phyloP scores from a whole-genome alignment of 1,140 invertebrate species.

The Linepithema humile region DNA sequence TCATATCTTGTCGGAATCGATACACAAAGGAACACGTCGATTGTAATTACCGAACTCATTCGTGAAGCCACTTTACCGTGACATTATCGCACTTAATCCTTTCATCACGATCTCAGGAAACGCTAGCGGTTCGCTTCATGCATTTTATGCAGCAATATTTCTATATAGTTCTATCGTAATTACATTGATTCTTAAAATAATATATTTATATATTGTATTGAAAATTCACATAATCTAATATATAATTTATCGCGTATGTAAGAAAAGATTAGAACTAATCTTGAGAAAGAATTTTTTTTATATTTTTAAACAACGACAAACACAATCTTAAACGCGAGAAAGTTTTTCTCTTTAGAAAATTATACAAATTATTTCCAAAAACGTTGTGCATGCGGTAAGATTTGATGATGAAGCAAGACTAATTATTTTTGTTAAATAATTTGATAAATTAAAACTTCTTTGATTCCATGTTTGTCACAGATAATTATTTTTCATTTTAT shows the following conservation, averaged over 20 bases:
- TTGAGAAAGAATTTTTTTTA: neutral
- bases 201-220: neutral
- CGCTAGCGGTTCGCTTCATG: neutral
- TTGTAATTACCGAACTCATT: conserved; percentile 33
- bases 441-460: neutral
- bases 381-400: neutral
- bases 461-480: no score
- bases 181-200: neutral
- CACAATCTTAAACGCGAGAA: neutral
- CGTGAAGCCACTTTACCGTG: conserved; percentile 22
- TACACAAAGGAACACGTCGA: conserved; percentile 10
- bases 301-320: neutral
- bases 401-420: neutral
- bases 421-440: neutral
- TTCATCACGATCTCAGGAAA: conserved; percentile 23
- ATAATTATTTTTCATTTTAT: neutral
- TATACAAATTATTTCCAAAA: neutral
- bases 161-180: neutral
- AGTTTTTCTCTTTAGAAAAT: neutral
- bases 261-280: neutral
- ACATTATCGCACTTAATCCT: conserved; percentile 39
- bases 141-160: neutral
- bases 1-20: conserved; percentile 37
- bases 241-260: neutral
- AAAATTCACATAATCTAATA: neutral